Base-by-base conservation (phyloP, 1,140 invertebrate species). In the Caenorhabditis latens region DNA sequence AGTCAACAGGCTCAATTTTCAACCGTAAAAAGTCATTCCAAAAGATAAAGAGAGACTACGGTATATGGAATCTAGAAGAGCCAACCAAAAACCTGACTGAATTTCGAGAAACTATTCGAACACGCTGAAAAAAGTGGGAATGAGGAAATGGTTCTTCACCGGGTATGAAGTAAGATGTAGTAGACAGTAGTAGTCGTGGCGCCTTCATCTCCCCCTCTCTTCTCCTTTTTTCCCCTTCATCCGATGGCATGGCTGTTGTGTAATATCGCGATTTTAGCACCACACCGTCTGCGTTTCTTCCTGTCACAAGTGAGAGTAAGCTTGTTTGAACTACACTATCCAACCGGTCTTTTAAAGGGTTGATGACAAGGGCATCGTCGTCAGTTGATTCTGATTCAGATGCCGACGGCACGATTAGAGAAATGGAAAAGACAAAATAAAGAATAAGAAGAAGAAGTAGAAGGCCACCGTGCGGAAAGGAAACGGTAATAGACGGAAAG, bases 301-400 rank as follows among this genome's bases (percentile, higher is more conserved):
- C 43, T 79, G 71, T 79, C 46, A 79, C 71, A 79, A 79, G 71
- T 79, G 71, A 79, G 71, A 79, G 71, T 79, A 50, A 79, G 71
- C 71, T 79, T 79, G 71, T 79, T 79, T 79, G 71, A 79, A 79
- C 71, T 79, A 79, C 65, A 71, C 65, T 71, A 65, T 65, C 71
- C 46, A 79, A 79, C 71, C 71, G 71, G 71, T 79, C 46, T 79
- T 79, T 50, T 79, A 32, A 79, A 79, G 71, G 71, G 71, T 79
- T 79, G 71, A 79, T 79, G 71, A 24, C 71, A 79, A 24, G 43
- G 46, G 67, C 50, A 79, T 46, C 71, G 53, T 79, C 71, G 71
- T 50, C 71, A 50, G 71, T 79, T 79, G 46, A 79, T 79, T 79
- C 71, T 53, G 71, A 79, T 79, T 32, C 32, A 32, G 32, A 32